Conservation (phyloP, 2,797 vertebrate genomes). For the Mormyrops boulengeri region DNA sequence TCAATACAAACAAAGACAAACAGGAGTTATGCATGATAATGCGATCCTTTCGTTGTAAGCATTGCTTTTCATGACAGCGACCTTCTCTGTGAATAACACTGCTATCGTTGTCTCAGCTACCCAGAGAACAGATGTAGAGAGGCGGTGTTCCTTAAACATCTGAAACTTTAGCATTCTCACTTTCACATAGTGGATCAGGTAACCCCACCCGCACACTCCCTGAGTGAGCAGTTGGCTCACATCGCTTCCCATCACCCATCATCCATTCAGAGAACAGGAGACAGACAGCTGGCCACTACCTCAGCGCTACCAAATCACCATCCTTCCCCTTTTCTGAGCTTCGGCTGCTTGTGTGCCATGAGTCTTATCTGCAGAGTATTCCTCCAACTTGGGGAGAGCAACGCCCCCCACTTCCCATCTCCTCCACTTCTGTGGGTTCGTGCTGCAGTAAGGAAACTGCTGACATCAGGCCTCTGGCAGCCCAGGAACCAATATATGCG, state of each 20-base stretch:
- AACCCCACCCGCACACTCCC: neutral
- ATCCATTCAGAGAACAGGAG: neutral
- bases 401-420: neutral
- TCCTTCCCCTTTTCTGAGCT: neutral
- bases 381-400: neutral
- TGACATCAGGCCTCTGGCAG: neutral
- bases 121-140: neutral
- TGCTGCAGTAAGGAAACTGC: neutral
- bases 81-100: neutral
- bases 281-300: neutral
- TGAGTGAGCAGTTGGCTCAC: neutral
- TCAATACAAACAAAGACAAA: neutral
- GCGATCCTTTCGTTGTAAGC: neutral
- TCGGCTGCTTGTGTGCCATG: neutral
- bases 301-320: neutral
- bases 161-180: neutral
- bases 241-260: neutral
- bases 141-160: neutral
- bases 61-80: neutral
- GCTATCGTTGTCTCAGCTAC: neutral
- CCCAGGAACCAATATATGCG: neutral
- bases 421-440: neutral
- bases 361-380: neutral
- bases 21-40: neutral
- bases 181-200: neutral